phyloP scores from a whole-genome alignment of 2,797 vertebrate genomes.

The Chaetodon trifasciatus region DNA sequence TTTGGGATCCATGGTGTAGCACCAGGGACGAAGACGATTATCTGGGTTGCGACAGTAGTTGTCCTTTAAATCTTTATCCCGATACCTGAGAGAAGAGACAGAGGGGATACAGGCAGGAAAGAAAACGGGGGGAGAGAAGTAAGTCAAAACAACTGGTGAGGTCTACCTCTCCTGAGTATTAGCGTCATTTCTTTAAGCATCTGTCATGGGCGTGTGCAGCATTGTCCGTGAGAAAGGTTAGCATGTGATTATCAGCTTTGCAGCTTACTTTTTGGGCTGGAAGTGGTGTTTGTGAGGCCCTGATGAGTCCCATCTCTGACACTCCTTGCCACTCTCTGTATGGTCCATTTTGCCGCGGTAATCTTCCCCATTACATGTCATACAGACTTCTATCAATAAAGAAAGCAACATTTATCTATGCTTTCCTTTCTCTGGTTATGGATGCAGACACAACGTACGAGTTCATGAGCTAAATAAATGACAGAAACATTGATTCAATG shows the following conservation, averaged over 20 bases:
- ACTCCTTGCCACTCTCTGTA: slow-evolving; percentile 93
- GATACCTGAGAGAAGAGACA: slow-evolving; percentile 86
- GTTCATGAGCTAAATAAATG: slow-evolving; percentile 1
- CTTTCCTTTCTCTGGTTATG: background rate
- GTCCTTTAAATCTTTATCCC: slow-evolving; percentile 95
- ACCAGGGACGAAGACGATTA: slow-evolving; percentile 95
- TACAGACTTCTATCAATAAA: slow-evolving; percentile 89
- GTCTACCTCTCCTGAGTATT: slow-evolving; percentile 59
- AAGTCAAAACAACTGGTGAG: slow-evolving; percentile 61
- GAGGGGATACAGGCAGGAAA: slow-evolving; percentile 20
- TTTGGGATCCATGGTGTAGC: slow-evolving; percentile 95
- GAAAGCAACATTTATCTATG: slow-evolving; percentile 22
- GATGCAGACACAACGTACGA: slow-evolving; percentile 8
- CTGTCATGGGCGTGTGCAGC: slow-evolving; percentile 61
- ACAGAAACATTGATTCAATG: slow-evolving; percentile 17
- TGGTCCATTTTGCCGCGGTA: slow-evolving; percentile 95
- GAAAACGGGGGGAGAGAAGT: slow-evolving; percentile 16
- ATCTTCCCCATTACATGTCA: slow-evolving; percentile 94
- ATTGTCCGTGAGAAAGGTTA: slow-evolving; percentile 54
- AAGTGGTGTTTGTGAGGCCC: slow-evolving; percentile 93
- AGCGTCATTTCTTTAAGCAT: slow-evolving; percentile 59
- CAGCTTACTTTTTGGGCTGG: slow-evolving; percentile 93
- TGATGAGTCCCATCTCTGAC: slow-evolving; percentile 95
- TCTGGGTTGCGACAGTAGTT: slow-evolving; percentile 99
- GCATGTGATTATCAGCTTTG: slow-evolving; percentile 42